Evolutionary conservation across 2,888 invertebrate species (phyloP), one percentile per base, ranked within the genome.

Genomic region (Phymatocera aterrima): DNA sequence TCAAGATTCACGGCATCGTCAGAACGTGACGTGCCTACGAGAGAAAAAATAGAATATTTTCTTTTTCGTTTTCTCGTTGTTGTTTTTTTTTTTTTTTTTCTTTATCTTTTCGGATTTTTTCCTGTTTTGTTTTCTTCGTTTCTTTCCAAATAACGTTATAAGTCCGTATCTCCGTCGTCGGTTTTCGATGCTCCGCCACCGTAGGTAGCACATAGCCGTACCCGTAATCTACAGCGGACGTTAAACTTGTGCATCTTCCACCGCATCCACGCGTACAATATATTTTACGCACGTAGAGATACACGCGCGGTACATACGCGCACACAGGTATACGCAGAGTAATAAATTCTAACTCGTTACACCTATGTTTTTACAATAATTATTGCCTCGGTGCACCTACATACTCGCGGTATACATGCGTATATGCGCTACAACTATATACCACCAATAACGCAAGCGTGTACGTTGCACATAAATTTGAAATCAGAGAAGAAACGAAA

Each of bases 11-110:
- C 48, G 72, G 48, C 51, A 72, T 72, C 72, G 72, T 51, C 48
- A 72, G 72, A 72, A 51, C 72, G 72, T 72, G 72, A 72, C 72
- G 51, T 51, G 72, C 48, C 34, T 72, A 51, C 72, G 48, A n/a
- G 64, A 34, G 51, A 51, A 51, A 28, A 10, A 57, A n/a, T n/a
- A n/a, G n/a, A n/a, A n/a, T n/a, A n/a, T n/a, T n/a, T n/a, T n/a
- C n/a, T n/a, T n/a, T n/a, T n/a, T n/a, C n/a, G n/a, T n/a, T 28
- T 51, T 51, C 18, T 51, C 18, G 18, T 51, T 51, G n/a, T 51
- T n/a, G n/a, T 51, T 51, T 51, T 15, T 21, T 51, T 21, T 21
- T 18, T 21, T 6, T 51, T 21, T 40, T 40, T 1, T 40, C 12
- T 40, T 40, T 40, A 46, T 10, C n/a, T 46, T 46, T n/a, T n/a